These are phyloP conservation scores for Riparia riparia DNA, from an alignment of 2,113 vertebrate species.

Conservation along the genomic window DNA sequence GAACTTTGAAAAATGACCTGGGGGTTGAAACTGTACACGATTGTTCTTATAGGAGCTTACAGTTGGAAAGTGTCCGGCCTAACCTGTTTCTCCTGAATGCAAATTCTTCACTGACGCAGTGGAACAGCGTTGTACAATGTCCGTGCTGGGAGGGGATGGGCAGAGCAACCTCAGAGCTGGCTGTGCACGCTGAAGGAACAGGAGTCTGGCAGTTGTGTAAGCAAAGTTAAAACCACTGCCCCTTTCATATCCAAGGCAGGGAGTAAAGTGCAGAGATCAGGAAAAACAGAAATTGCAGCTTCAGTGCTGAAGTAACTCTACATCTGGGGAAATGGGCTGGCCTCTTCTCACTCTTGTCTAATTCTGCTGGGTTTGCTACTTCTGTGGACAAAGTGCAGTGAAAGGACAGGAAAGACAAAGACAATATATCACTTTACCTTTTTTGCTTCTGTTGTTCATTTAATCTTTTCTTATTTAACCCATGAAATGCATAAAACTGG, in stretches of 20 bases:
- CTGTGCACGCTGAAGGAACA: background rate
- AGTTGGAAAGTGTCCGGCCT: background rate
- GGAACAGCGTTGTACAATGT: background rate
- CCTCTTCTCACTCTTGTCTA: background rate
- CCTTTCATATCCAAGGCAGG: background rate
- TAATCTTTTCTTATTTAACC: background rate
- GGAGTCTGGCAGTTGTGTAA: background rate
- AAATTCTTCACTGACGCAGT: background rate
- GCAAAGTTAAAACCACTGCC: background rate
- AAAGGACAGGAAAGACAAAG: background rate
- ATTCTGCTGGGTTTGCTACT: background rate
- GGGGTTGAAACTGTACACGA: background rate
- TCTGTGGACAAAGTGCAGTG: background rate
- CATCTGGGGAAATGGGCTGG: background rate
- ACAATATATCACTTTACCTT: background rate
- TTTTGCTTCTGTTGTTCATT: background rate
- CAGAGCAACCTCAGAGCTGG: background rate
- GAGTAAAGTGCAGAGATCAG: background rate
- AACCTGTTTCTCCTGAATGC: constrained; percentile 63
- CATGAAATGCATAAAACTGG: background rate
- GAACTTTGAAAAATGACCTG: constrained; percentile 20
- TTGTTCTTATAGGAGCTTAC: constrained; percentile 22
- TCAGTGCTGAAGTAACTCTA: background rate
- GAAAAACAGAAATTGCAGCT: background rate
- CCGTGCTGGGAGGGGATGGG: background rate